Evolutionary conservation across 1,140 invertebrate genomes (phyloP).

Genomic region (Atopsyche davidsoni): DNA sequence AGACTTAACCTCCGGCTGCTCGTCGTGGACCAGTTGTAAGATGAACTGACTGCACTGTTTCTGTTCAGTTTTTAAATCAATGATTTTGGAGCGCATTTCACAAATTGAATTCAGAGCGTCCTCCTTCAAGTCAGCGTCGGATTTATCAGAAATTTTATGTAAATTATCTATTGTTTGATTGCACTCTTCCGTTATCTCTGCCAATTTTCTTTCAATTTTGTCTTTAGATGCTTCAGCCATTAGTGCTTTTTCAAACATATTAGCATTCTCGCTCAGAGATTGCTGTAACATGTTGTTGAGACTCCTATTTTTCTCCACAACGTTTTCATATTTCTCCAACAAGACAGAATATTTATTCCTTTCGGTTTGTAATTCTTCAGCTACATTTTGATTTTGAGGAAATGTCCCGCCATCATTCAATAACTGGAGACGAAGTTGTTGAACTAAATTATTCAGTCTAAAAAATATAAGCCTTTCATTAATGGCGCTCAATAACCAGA

Average conservation of each 20-base stretch:
- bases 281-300: slow-evolving; percentile 52
- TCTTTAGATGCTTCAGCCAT: slow-evolving; percentile 59
- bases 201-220: slow-evolving; percentile 57
- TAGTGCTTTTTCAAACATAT: slow-evolving; percentile 56
- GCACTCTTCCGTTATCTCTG: slow-evolving; percentile 56
- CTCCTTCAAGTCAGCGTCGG: slow-evolving; percentile 42
- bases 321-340: slow-evolving; percentile 39
- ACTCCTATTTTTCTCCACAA: slow-evolving; percentile 53
- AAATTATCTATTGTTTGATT: slow-evolving; percentile 50
- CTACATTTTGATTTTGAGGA: slow-evolving; percentile 38
- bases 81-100: slow-evolving; percentile 25
- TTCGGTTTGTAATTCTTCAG: slow-evolving; percentile 51
- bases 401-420: slow-evolving; percentile 38
- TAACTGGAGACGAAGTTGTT: slow-evolving; percentile 58
- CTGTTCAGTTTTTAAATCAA: slow-evolving; percentile 21
- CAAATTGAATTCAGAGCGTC: slow-evolving; percentile 46
- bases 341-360: slow-evolving; percentile 43
- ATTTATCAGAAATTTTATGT: slow-evolving; percentile 33
- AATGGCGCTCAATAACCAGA: too few species aligned
- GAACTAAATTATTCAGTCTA: slow-evolving; percentile 58
- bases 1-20: slow-evolving; percentile 32
- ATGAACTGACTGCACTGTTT: slow-evolving; percentile 22
- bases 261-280: slow-evolving; percentile 53
- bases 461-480: slow-evolving; percentile 26
- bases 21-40: slow-evolving; percentile 21